Base-by-base conservation (phyloP, 2,888 invertebrate species). In the Parnassius mnemosyne region DNA sequence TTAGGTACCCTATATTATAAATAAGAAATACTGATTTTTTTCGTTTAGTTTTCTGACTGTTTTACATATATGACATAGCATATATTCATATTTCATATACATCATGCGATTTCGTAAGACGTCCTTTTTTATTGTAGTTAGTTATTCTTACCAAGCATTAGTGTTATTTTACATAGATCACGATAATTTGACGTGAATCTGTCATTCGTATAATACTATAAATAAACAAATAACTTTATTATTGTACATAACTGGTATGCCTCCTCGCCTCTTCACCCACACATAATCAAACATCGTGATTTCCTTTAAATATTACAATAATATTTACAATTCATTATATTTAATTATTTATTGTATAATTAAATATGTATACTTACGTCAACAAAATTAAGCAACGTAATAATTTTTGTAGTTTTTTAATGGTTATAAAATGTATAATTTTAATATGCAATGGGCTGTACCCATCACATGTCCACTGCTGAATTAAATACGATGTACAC, bases 251-350 rank as follows among this genome's bases (percentile, higher is more conserved):
- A 58, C 57, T 42, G 62, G 46, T 44, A 51, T 50, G 56, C n/a
- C n/a, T 60, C 20, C 53, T 59, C 53, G 60, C 51, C 56, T 57
- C 62, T 57, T 56, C 61, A 63, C 69, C 65, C 52, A 67, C 66
- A 64, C 62, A 58, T 63, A 25, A 10, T 44, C 63, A 66, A 68
- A 68, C 67, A 66, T 67, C 63, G 55, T 59, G 60, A 60, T 59
- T 65, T 65, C 64, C 67, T 67, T 69, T 65, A 63, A 63, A 51
- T 60, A 63, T n/a, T 46, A 25, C 44, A 25, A 55, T 47, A 9
- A 50, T 25, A 25, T 25, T 25, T 25, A 25, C 25, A 0, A 7
- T 25, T 25, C 25, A 25, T 25, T 25, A 25, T 7, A 25, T 25
- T 25, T 20, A 2, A 20, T 20, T 25, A 25, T 25, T 25, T 25